Evolutionary conservation across 2,113 vertebrate genomes (phyloP), one percentile per base, ranked within the genome.

Genomic region (Toxostoma redivivum): DNA sequence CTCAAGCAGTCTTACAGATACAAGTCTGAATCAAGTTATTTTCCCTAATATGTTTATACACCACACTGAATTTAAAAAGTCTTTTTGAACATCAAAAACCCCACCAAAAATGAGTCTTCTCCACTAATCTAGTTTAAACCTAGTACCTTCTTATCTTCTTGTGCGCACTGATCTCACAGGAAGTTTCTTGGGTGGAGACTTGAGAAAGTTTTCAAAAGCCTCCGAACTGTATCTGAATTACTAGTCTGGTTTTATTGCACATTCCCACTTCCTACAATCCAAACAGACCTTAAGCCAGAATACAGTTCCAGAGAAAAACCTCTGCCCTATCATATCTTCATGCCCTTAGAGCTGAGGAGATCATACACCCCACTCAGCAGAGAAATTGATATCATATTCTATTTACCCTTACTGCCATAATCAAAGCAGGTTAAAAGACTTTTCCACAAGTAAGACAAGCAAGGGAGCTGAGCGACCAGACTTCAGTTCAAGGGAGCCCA

Each of bases 101-200:
- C 54, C n/a, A 70, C 20, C 80, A 15, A 76, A 90, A 40, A 24
- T 10, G 10, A 65, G 11, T 61, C 54, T 57, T 48, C 83, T 86
- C 42, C 23, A 81, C n/a, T 66, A 82, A 90, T 62, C 40, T 73
- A 81, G 6, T 47, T 64, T 50, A 90, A 90, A 81, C 28, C 18
- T 58, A 80, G 42, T 60, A 66, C 51, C 35, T 77, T n/a, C 40
- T 82, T 57, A 45, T 92, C 76, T 57, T 86, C 62, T n/a, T 66
- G 28, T 18, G 15, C 48, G 45, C 42, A n/a, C 35, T 28, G 35
- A 81, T 81, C 81, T 95, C 77, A 88, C 77, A 87, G 89, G 93
- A 96, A 91, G 73, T 33, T 87, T 86, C 69, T 66, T 74, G 93
- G 89, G 92, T 95, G 86, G 83, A 81, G 93, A 81, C 77, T 21